Conservation (phyloP, 2,888 invertebrate species). For the Catocala sponsa region DNA sequence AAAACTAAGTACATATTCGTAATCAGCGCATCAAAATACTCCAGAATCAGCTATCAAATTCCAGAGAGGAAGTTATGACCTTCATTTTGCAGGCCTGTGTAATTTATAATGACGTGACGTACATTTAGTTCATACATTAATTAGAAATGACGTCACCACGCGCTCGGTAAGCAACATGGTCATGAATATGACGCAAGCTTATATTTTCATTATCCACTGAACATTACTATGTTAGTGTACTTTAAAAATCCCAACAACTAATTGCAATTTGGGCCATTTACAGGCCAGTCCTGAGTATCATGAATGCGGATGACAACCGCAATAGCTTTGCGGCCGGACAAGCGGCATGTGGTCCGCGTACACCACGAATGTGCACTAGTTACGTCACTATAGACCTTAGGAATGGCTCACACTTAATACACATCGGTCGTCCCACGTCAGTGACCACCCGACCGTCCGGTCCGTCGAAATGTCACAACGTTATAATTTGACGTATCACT, state of each 20-base stretch:
- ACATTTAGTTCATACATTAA: neutral
- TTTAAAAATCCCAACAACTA: slow-evolving; percentile 43
- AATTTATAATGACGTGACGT: no score
- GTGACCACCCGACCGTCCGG: slow-evolving; percentile 11
- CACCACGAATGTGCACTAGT: slow-evolving; percentile 23
- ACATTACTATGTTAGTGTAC: slow-evolving; percentile 41
- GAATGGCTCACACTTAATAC: slow-evolving; percentile 25
- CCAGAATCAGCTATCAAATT: no score
- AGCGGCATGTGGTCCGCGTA: slow-evolving; percentile 43
- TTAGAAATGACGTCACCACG: neutral
- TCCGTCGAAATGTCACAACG: slow-evolving; percentile 14
- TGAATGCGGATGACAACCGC: slow-evolving; percentile 53
- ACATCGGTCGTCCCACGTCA: slow-evolving; percentile 9
- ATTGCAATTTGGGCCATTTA: slow-evolving; percentile 46
- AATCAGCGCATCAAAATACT: no score
- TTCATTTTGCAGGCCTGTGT: no score
- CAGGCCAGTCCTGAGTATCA: slow-evolving; percentile 44
- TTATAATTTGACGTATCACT: neutral
- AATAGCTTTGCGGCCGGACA: slow-evolving; percentile 52
- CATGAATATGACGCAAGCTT: slow-evolving; percentile 18
- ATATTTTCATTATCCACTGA: slow-evolving; percentile 42
- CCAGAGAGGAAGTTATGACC: no score
- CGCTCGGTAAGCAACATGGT: neutral
- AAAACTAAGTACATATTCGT: no score
- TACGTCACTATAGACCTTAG: slow-evolving; percentile 20